phyloP scores from a whole-genome alignment of 2,113 vertebrate species.

The Riparia riparia region DNA sequence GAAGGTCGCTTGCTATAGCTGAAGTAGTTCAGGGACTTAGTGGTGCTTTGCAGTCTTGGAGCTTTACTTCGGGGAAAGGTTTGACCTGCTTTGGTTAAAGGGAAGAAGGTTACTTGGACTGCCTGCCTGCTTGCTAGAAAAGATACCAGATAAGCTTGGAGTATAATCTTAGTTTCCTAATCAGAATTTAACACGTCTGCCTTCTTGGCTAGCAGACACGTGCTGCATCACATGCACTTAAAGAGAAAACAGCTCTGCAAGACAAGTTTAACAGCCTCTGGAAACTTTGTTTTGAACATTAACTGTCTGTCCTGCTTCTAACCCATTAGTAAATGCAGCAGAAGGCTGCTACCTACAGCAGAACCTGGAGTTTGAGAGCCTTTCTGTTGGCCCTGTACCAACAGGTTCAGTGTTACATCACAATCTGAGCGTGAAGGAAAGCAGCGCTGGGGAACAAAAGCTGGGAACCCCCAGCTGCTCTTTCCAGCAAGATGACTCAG shows the following conservation, averaged over 20 bases:
- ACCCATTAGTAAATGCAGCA: background rate
- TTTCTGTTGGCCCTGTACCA: background rate
- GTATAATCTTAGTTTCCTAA: background rate
- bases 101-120: background rate
- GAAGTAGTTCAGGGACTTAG: constrained; percentile 2
- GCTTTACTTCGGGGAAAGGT: background rate
- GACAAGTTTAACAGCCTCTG: background rate
- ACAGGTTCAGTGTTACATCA: rapidly evolving
- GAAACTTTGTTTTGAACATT: background rate
- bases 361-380: background rate
- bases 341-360: background rate
- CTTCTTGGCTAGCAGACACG: background rate
- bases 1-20: background rate
- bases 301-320: background rate
- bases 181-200: background rate
- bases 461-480: background rate
- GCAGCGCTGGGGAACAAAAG: background rate
- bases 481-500: background rate
- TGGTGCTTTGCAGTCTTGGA: background rate
- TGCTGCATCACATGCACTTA: background rate
- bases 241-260: background rate
- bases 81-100: constrained; percentile 2
- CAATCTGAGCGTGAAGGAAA: background rate
- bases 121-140: background rate
- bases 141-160: background rate